phyloP scores from a whole-genome alignment of 2,888 invertebrate species.

The Neoascia interrupta region DNA sequence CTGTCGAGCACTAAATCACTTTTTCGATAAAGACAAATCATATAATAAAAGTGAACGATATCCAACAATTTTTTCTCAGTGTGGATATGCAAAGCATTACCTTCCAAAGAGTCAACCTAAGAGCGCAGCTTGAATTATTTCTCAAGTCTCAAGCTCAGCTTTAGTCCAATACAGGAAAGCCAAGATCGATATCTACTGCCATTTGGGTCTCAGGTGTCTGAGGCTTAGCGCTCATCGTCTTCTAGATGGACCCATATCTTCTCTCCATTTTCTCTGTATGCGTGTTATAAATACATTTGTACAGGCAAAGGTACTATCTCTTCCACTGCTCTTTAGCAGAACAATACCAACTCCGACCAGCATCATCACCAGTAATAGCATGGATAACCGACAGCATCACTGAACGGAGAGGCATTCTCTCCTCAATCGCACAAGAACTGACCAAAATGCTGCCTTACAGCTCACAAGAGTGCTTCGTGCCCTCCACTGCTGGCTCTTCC shows the following conservation, averaged over 20 bases:
- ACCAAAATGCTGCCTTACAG: conserved; percentile 43
- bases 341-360: conserved; percentile 38
- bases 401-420: conserved; percentile 29
- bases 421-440: conserved; percentile 54
- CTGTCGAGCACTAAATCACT: no score
- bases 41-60: no score
- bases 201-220: conserved; percentile 8
- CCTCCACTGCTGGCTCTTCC: conserved; percentile 4
- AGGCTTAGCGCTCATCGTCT: no score
- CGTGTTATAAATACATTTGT: conserved; percentile 48
- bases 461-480: conserved; percentile 43
- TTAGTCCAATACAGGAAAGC: conserved; percentile 45
- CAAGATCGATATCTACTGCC: conserved; percentile 1
- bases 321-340: conserved; percentile 40
- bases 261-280: conserved; percentile 15
- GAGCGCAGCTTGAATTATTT: conserved; percentile 4
- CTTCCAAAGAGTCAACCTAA: conserved; percentile 13
- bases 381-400: conserved; percentile 32
- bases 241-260: no score
- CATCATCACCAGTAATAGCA: conserved; percentile 39
- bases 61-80: conserved; percentile 21
- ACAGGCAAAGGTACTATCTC: conserved; percentile 44
- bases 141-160: conserved; percentile 42
- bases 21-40: no score
- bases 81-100: conserved; percentile 6